phyloP scores from a whole-genome alignment of 1,140 invertebrate genomes.

The Macrobrachium nipponense region DNA sequence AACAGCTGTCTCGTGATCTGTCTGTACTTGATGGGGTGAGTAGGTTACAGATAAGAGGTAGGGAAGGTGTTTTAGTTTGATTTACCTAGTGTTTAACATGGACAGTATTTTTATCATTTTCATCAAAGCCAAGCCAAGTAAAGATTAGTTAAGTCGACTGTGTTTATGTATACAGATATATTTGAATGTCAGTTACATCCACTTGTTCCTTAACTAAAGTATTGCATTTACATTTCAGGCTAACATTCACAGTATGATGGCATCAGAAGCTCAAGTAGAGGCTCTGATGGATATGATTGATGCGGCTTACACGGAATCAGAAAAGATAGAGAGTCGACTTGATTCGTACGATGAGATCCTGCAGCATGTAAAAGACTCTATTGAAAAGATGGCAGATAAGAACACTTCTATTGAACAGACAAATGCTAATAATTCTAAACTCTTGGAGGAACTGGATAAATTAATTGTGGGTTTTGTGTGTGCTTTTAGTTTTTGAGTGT shows the following conservation, averaged over 20 bases:
- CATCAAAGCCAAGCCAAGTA: too few species aligned
- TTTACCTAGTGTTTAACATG: too few species aligned
- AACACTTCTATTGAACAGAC: conserved; percentile 83
- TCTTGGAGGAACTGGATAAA: conserved; percentile 83
- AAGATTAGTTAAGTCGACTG: background rate
- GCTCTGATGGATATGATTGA: conserved; percentile 88
- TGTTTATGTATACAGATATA: background rate
- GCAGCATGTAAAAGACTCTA: conserved; percentile 84
- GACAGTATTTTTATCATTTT: too few species aligned
- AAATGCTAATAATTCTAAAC: conserved; percentile 84
- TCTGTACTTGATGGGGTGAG: conserved; percentile 84
- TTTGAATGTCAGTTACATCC: background rate
- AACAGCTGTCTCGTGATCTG: conserved; percentile 83
- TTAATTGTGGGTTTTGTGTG: conserved; percentile 77
- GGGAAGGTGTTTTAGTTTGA: background rate
- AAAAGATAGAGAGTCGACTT: conserved; percentile 79
- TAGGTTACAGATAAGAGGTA: background rate
- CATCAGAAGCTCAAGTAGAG: conserved; percentile 84
- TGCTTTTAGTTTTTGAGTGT: conserved; percentile 1
- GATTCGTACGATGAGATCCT: conserved; percentile 84
- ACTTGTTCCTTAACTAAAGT: background rate
- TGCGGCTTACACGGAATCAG: conserved; percentile 81
- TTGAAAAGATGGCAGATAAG: conserved; percentile 92
- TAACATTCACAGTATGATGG: conserved; percentile 88
- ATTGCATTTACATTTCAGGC: conserved; percentile 71